Conservation (phyloP, 1,140 invertebrate species). For the Trissolcus basalis region DNA sequence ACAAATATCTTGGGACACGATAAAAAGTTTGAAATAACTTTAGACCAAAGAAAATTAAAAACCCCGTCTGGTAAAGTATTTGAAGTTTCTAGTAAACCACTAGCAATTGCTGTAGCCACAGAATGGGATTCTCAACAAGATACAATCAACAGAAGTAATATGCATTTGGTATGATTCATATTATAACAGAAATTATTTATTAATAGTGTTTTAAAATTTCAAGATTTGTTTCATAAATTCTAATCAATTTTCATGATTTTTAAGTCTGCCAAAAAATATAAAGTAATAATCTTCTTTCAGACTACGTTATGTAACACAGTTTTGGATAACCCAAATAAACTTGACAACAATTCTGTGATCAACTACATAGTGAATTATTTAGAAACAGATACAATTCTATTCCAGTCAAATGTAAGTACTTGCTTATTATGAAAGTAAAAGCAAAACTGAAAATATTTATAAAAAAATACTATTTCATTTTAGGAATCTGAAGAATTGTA, state of each 20-base stretch:
- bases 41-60: constrained; percentile 91
- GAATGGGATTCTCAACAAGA: constrained; percentile 95
- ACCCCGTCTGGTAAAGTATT: constrained; percentile 89
- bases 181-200: background rate
- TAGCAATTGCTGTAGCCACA: constrained; percentile 91
- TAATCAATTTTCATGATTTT: no score
- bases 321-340: constrained; percentile 91
- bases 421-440: no score
- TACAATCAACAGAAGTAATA: constrained; percentile 84
- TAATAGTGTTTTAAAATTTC: background rate
- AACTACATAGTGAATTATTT: constrained; percentile 88
- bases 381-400: constrained; percentile 91
- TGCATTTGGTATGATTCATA: constrained; percentile 86
- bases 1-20: constrained; percentile 80
- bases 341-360: constrained; percentile 84
- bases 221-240: no score
- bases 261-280: no score
- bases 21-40: constrained; percentile 83
- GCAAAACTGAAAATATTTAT: no score
- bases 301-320: constrained; percentile 93
- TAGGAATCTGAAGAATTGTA: constrained; percentile 79
- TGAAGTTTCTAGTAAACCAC: constrained; percentile 87
- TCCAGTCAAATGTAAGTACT: constrained; percentile 82
- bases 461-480: no score
- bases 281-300: constrained; percentile 76